These are phyloP conservation scores for Cladopsammia gracilis DNA, from an alignment of 64 coral and sea anemone species.

Conservation along the genomic window DNA sequence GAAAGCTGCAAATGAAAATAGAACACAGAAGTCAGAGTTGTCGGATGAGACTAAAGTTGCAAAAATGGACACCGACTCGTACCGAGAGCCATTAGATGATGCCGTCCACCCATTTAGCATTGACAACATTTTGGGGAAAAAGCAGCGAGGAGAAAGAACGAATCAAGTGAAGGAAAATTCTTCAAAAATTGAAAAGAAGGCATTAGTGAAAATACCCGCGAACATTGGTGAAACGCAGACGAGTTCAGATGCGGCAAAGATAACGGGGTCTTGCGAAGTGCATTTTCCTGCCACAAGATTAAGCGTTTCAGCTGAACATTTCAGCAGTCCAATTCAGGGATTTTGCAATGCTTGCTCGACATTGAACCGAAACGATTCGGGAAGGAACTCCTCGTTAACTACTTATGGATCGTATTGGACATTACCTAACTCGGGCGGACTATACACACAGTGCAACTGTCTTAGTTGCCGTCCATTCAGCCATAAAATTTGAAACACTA, in stretches of 20 bases:
- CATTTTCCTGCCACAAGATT: conserved; percentile 43
- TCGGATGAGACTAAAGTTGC: not conserved
- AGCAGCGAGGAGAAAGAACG: not conserved
- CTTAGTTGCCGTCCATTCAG: not conserved
- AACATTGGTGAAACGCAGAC: not conserved
- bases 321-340: conserved; percentile 6
- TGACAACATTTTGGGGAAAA: conserved; percentile 57
- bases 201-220: not conserved
- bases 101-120: conserved; percentile 70
- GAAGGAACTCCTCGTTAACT: not conserved
- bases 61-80: not conserved
- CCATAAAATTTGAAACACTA: not conserved
- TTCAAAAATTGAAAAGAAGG: not conserved
- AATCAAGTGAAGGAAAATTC: not conserved
- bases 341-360: conserved; percentile 24
- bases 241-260: conserved; percentile 18
- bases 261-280: not conserved
- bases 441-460: conserved; percentile 30
- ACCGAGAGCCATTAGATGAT: not conserved
- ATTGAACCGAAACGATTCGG: not conserved
- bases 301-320: conserved; percentile 2
- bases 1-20: not conserved
- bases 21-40: not conserved
- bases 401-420: conserved; percentile 19
- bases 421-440: not conserved